Evolutionary conservation across 1,140 invertebrate species (phyloP).

Genomic region (Platyscapa corneri): DNA sequence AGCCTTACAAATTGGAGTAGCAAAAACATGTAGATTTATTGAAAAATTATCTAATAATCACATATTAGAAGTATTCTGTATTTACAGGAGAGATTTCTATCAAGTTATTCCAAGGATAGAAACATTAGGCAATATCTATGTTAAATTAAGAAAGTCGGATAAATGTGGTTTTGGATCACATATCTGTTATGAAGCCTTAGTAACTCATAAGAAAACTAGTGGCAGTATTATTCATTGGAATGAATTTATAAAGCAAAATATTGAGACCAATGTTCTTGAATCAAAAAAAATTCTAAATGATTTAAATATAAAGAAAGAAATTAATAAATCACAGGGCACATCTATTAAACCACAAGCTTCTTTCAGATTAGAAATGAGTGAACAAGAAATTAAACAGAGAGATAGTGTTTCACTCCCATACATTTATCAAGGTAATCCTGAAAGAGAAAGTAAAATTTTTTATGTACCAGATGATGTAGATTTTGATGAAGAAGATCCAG

Average conservation of each 20-base stretch:
- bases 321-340: not conserved
- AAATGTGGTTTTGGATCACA: conserved; percentile 51
- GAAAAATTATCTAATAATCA: conserved; percentile 62
- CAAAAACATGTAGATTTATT: conserved; percentile 62
- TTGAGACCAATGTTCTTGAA: conserved; percentile 57
- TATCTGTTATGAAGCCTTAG: conserved; percentile 60
- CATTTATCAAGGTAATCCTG: conserved; percentile 55
- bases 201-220: conserved; percentile 60
- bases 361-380: conserved; percentile 69
- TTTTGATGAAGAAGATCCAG: conserved; percentile 77
- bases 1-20: conserved; percentile 59
- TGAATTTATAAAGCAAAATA: conserved; percentile 63
- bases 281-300: conserved; percentile 52
- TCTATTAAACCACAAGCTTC: conserved; percentile 60
- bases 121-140: conserved; percentile 66
- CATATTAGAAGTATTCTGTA: conserved; percentile 63
- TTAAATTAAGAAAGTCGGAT: conserved; percentile 59
- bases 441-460: conserved; percentile 70
- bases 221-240: conserved; percentile 60
- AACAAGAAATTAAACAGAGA: conserved; percentile 67
- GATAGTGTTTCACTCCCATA: conserved; percentile 67
- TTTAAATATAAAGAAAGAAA: conserved; percentile 49
- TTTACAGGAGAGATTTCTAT: conserved; percentile 66
- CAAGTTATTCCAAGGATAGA: conserved; percentile 64
- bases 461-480: conserved; percentile 75